Base-by-base conservation (phyloP, 2,113 vertebrate genomes). In the Terrapene triunguis region DNA sequence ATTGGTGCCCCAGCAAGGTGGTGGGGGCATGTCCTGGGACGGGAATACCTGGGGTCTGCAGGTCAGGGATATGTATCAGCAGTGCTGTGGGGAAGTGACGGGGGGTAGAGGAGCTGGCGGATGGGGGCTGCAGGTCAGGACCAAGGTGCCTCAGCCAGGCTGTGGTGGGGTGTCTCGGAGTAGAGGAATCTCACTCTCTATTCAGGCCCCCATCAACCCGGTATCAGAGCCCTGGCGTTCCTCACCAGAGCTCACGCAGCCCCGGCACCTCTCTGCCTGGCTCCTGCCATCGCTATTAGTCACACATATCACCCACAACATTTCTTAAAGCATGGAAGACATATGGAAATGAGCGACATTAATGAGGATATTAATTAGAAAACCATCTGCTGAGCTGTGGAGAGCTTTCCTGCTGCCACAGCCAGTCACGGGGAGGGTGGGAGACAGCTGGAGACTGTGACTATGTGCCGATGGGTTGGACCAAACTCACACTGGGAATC, bases 281-380 rank as follows among this genome's bases (percentile, higher is more conserved):
- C 94, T 94, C 89, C 44, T 4, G 21, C 88, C 86, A 88, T 91
- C 35, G 0, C 69, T 94, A 89, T 89, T 81, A 79, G 94, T 96
- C 94, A 94, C 97, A 96, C 95, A 89, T 95, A 95, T 88, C 96
- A 90, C 96, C 95, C 96, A 96, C 88, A 90, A 88, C 94, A 65
- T 89, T 84, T 53, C 85, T 93, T 92, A 96, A 87, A 90, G 83
- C 48, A 51, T 12, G 10, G 86, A 59, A 97, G 90, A 89, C 93
- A 96, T 96, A 96, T 94, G 97, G 96, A 95, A 96, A 96, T 81
- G 95, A 96, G 91, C 35, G 89, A 65, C 91, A 92, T 85, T 90
- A 84, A 95, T 88, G 11, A 54, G 74, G 95, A 89, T 85, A 95
- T 93, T 97, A 95, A 96, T 96, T 95, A 95, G 95, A 95, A 95